A percentile compares a stretch with the other conserved stretches of the same genome.
These are phyloP conservation scores for Lepidurus arcticus DNA, from an alignment of 1,140 invertebrate genomes.

Conservation along the genomic window DNA sequence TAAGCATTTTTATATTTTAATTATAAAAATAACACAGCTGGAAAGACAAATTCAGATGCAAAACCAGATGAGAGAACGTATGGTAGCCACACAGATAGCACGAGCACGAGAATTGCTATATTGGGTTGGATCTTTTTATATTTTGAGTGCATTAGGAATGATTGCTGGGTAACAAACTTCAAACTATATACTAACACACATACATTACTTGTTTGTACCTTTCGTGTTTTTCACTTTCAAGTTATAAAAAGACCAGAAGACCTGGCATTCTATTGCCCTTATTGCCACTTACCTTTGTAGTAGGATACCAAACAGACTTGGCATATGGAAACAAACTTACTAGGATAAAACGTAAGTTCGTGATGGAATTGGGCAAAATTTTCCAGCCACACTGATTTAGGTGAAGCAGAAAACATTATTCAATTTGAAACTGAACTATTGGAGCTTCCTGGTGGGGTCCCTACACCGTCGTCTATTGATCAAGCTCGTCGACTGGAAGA, in stretches of 20 bases:
- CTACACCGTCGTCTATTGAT: constrained; percentile 60
- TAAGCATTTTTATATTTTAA: constrained; percentile 26
- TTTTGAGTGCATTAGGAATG: constrained; percentile 51
- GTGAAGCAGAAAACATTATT: constrained; percentile 71
- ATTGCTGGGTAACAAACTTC: constrained; percentile 52
- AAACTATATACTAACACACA: neutral
- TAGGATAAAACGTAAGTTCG: constrained; percentile 59
- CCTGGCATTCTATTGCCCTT: constrained; percentile 56
- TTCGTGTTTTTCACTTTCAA: constrained; percentile 41
- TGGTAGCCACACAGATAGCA: constrained; percentile 64
- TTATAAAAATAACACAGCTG: constrained; percentile 46
- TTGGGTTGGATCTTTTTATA: constrained; percentile 65
- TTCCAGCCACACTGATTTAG: constrained; percentile 43
- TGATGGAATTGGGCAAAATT: neutral
- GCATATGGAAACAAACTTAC: constrained; percentile 69
- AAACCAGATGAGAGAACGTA: constrained; percentile 67
- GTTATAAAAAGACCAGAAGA: constrained; percentile 56
- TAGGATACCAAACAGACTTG: constrained; percentile 66
- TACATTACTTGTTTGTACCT: constrained; percentile 30
- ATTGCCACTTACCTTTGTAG: constrained; percentile 61
- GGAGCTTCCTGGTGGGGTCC: constrained; percentile 61
- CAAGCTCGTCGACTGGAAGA: constrained; percentile 57
- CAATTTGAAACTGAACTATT: constrained; percentile 61
- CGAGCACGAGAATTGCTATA: constrained; percentile 62
- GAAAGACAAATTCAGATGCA: constrained; percentile 71